Evolutionary conservation across 1,140 invertebrate genomes (phyloP).

Genomic region (Macrocentrus cingulum): DNA sequence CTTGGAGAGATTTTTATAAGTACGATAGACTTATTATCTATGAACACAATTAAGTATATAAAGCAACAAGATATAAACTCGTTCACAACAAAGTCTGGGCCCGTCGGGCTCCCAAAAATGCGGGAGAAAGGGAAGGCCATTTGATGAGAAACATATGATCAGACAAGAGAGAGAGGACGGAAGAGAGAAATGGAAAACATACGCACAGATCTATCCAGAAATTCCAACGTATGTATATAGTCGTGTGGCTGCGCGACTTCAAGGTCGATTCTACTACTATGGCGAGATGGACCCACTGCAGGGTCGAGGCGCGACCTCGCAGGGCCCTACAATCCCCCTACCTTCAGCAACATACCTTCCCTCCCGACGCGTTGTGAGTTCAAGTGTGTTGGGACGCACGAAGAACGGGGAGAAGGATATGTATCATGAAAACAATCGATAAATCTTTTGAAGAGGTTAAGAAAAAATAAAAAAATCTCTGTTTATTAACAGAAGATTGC

Average conservation of each 20-base stretch:
- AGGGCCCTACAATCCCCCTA: slow-evolving; percentile 1
- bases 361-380: slow-evolving; percentile 8
- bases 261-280: slow-evolving; percentile 59
- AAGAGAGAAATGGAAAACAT: slow-evolving; percentile 18
- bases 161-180: not conserved
- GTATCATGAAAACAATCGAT: no score
- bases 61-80: no score
- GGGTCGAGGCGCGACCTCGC: slow-evolving; percentile 46
- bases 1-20: no score
- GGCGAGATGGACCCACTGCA: slow-evolving; percentile 38
- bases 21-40: no score
- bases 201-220: slow-evolving; percentile 42
- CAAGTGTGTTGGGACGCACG: not conserved
- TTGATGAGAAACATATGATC: no score
- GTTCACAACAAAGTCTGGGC: no score
- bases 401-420: not conserved
- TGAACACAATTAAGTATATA: no score
- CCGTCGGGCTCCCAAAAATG: no score
- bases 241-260: slow-evolving; percentile 52
- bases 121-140: no score
- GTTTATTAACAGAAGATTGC: no score
- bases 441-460: no score
- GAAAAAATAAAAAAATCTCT: no score
- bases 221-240: slow-evolving; percentile 57
- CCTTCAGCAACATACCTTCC: not conserved